Conservation (phyloP, 2,113 vertebrate species). For the Archocentrus centrarchus region DNA sequence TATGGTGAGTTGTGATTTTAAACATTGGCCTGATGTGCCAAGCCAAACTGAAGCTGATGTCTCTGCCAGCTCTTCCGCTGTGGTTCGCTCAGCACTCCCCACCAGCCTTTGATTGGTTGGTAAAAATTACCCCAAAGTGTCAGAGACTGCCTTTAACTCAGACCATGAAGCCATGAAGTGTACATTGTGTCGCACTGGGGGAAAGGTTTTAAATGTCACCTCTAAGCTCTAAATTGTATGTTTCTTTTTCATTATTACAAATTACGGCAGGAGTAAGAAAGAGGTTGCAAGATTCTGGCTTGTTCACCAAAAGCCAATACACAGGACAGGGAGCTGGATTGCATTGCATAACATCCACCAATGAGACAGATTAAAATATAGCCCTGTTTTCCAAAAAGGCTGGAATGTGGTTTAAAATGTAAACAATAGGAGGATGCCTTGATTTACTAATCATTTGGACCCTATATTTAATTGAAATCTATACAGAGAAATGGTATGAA, state of each 20-base stretch:
- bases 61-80: conserved; percentile 66
- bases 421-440: neutral
- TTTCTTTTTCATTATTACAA: conserved; percentile 38
- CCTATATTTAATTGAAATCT: neutral
- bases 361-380: conserved; percentile 19
- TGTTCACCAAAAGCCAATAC: neutral
- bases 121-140: conserved; percentile 61
- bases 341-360: neutral
- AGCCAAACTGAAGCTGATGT: conserved; percentile 49
- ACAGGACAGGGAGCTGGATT: neutral
- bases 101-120: conserved; percentile 37
- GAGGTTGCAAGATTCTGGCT: conserved; percentile 6
- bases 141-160: conserved; percentile 47
- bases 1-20: conserved; percentile 64
- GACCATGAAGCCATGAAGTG: conserved; percentile 34
- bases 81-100: conserved; percentile 55
- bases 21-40: conserved; percentile 62
- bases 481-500: too few species aligned
- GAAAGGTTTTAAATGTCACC: conserved; percentile 31
- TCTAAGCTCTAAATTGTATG: conserved; percentile 47
- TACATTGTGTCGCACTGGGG: conserved; percentile 33
- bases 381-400: neutral
- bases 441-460: neutral
- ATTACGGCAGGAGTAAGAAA: neutral
- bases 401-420: neutral